Conservation (phyloP, 1,140 invertebrate genomes). For the Dreissena polymorpha region DNA sequence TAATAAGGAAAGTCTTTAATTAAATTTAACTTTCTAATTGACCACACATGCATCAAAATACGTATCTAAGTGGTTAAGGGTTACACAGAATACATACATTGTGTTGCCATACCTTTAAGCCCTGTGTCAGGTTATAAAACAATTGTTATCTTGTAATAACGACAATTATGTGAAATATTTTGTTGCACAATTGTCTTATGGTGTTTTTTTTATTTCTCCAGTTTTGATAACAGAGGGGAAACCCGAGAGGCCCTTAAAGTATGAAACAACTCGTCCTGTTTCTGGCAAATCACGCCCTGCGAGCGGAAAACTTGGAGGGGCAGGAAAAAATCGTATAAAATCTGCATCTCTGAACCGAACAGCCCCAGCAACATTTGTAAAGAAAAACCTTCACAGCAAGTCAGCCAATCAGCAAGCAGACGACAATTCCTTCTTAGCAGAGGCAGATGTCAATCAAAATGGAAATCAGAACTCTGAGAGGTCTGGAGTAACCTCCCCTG, state of each 20-base stretch:
- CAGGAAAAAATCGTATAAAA: slow-evolving; percentile 9
- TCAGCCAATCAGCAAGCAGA: neutral
- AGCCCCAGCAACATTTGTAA: slow-evolving; percentile 10
- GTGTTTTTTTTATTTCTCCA: slow-evolving; percentile 10
- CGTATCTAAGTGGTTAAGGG: too few species aligned
- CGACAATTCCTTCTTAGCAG: too few species aligned
- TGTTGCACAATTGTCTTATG: too few species aligned
- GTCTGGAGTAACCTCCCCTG: neutral
- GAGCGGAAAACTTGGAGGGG: neutral
- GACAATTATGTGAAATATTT: too few species aligned
- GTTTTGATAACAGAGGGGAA: slow-evolving; percentile 47
- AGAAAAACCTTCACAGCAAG: slow-evolving; percentile 38
- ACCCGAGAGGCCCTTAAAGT: slow-evolving; percentile 46
- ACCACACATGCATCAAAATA: too few species aligned
- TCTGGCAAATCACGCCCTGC: slow-evolving; percentile 17
- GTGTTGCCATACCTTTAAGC: too few species aligned
- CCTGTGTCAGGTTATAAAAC: too few species aligned
- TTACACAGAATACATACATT: too few species aligned
- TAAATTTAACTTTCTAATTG: too few species aligned
- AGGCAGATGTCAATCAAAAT: slow-evolving; percentile 13
- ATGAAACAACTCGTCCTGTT: slow-evolving; percentile 47
- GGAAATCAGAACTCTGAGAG: slow-evolving; percentile 6
- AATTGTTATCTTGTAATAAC: too few species aligned
- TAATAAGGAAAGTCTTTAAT: too few species aligned
- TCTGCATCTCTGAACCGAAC: slow-evolving; percentile 24